Percentiles rank a stretch among this genome's conserved stretches.
These are phyloP conservation scores for Phyto melanocephala DNA, from an alignment of 2,888 invertebrate genomes.

Conservation along the genomic window DNA sequence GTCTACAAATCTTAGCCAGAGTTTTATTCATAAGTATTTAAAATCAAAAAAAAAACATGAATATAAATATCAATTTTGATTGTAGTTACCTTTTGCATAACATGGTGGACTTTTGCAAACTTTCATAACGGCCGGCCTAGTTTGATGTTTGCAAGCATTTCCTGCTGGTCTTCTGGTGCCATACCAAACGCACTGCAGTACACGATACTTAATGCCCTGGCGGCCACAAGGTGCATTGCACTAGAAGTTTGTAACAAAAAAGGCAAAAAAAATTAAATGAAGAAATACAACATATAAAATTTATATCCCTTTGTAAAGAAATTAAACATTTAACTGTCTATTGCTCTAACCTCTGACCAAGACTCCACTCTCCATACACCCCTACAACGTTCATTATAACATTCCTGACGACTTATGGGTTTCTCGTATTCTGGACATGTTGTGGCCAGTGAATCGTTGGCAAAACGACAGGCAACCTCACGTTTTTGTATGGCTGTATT, in stretches of 20 bases:
- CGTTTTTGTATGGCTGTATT: slow-evolving; percentile 89
- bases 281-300: not conserved
- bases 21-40: too few species aligned
- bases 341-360: slow-evolving; percentile 90
- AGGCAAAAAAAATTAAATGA: not conserved
- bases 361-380: slow-evolving; percentile 94
- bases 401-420: slow-evolving; percentile 89
- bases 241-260: slow-evolving; percentile 79
- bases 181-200: slow-evolving; percentile 95
- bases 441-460: slow-evolving; percentile 74
- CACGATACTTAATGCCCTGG: slow-evolving; percentile 91
- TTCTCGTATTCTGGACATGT: slow-evolving; percentile 85
- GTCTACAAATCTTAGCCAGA: too few species aligned
- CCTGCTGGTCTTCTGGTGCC: slow-evolving; percentile 90
- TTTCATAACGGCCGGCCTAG: slow-evolving; percentile 88
- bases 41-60: not conserved
- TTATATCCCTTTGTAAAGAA: slow-evolving; percentile 33
- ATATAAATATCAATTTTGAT: not conserved
- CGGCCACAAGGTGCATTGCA: slow-evolving; percentile 91
- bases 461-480: slow-evolving; percentile 80
- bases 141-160: slow-evolving; percentile 88
- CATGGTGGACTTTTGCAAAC: slow-evolving; percentile 87
- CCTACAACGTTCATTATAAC: slow-evolving; percentile 89
- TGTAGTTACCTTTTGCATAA: slow-evolving; percentile 80
- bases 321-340: not conserved